A percentile compares a stretch with the other conserved stretches of the same genome.
Evolutionary conservation across 2,113 vertebrate genomes (phyloP).

Genomic region (Odontesthes bonariensis): DNA sequence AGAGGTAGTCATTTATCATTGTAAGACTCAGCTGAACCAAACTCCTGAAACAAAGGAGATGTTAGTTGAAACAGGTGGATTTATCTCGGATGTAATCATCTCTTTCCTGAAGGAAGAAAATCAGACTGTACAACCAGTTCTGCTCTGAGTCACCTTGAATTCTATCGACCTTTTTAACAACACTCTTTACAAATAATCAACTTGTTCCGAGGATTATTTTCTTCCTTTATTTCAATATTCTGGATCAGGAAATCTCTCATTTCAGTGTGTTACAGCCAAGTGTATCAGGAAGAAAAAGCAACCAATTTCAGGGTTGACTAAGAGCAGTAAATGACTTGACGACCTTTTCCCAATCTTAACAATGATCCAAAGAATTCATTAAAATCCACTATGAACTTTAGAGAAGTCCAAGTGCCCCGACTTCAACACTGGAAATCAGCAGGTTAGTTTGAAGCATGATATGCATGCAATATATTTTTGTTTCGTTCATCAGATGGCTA

Average conservation of each 20-base stretch:
- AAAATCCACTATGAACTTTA: slow-evolving; percentile 2
- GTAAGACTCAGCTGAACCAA: neutral
- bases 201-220: slow-evolving; percentile 10
- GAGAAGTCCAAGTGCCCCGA: neutral
- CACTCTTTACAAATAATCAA: neutral
- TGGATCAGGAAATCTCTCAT: slow-evolving; percentile 11
- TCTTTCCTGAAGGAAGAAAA: neutral
- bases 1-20: neutral
- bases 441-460: neutral
- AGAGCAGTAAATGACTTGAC: slow-evolving; percentile 27
- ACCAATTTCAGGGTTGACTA: slow-evolving; percentile 52
- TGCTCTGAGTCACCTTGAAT: neutral
- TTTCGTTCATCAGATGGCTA: no score
- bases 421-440: neutral
- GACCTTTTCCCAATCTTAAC: slow-evolving; percentile 26
- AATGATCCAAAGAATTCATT: slow-evolving; percentile 10
- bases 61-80: neutral
- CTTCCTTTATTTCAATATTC: slow-evolving; percentile 21
- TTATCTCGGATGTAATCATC: neutral
- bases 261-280: neutral
- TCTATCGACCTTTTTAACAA: neutral
- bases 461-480: neutral
- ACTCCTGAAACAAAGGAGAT: neutral
- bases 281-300: slow-evolving; percentile 19
- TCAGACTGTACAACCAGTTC: neutral